Conservation (phyloP, 2,888 invertebrate genomes). For the Tetramorium bicarinatum region DNA sequence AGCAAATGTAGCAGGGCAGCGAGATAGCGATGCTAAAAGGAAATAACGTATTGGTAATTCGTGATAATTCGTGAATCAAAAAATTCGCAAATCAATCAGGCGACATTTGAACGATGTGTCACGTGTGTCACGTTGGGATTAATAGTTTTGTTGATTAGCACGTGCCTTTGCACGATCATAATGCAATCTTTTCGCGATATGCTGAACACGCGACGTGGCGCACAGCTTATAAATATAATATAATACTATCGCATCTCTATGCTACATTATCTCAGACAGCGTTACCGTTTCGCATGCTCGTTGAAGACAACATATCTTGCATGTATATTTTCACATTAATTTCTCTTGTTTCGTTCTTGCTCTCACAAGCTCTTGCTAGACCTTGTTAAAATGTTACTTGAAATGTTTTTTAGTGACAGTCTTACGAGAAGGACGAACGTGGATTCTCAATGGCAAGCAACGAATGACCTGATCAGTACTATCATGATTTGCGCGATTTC, state of each 20-base stretch:
- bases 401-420: no score
- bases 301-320: not conserved
- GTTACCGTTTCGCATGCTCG: not conserved
- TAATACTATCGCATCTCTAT: not conserved
- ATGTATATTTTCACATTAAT: not conserved
- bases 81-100: not conserved
- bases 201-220: not conserved
- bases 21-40: not conserved
- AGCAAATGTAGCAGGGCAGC: not conserved
- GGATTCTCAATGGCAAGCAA: not conserved
- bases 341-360: not conserved
- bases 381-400: not conserved
- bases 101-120: no score
- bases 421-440: not conserved
- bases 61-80: no score
- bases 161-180: no score
- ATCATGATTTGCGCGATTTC: not conserved
- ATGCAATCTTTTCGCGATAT: not conserved
- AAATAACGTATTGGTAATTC: not conserved
- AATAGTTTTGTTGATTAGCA: no score
- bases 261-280: conserved; percentile 6
- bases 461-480: not conserved
- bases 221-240: not conserved
- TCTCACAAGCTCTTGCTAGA: no score
- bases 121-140: no score